These are phyloP conservation scores for Bucco capensis DNA, from an alignment of 2,113 vertebrate genomes.

Conservation along the genomic window DNA sequence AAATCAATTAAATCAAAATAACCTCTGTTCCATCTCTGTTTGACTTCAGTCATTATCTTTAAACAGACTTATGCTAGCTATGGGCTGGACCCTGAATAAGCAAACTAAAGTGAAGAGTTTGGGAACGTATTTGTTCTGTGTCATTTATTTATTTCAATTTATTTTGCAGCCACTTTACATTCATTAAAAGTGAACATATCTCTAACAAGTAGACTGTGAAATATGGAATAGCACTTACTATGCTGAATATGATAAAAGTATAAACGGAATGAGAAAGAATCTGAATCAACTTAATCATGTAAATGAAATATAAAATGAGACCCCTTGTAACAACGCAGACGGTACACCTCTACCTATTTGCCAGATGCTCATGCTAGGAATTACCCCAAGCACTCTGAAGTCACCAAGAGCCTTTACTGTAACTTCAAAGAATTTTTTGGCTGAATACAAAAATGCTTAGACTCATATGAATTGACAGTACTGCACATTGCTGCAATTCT, in stretches of 20 bases:
- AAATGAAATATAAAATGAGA: background rate
- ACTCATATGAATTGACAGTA: background rate
- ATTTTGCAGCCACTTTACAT: background rate
- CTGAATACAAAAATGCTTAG: background rate
- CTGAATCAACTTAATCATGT: background rate
- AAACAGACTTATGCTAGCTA: background rate
- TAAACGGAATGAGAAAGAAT: background rate
- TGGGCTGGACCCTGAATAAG: background rate
- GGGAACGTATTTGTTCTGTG: background rate
- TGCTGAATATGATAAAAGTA: background rate
- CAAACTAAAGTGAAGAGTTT: background rate
- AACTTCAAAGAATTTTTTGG: background rate
- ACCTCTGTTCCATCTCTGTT: background rate
- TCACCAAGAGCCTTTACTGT: background rate
- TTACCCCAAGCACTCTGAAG: background rate
- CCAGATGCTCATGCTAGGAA: background rate
- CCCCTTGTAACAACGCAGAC: background rate
- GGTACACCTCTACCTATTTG: background rate
- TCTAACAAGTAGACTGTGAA: background rate
- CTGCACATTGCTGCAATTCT: background rate
- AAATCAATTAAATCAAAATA: background rate
- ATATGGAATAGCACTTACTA: background rate
- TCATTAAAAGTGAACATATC: background rate
- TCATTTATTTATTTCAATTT: background rate
- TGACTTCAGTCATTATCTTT: background rate